These are phyloP conservation scores for Mellilla xanthometata DNA, from an alignment of 2,888 invertebrate genomes.

Conservation along the genomic window DNA sequence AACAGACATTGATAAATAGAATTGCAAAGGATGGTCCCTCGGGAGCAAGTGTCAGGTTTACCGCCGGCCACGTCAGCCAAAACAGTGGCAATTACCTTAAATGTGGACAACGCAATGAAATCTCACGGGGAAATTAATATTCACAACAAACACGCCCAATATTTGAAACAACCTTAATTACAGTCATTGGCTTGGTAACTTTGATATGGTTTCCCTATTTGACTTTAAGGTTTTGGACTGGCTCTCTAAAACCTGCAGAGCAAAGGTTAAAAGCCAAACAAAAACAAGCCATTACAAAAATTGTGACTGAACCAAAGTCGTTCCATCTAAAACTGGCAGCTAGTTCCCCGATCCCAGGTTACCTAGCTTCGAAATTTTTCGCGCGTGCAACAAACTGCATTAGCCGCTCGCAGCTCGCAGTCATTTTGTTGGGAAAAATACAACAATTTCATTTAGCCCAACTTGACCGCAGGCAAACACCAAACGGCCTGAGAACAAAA, in stretches of 20 bases:
- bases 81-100: conserved; percentile 81
- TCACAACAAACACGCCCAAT: conserved; percentile 75
- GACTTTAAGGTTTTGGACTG: background rate
- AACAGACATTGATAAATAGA: conserved; percentile 77
- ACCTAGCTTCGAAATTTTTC: conserved; percentile 25
- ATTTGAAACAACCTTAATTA: conserved; percentile 70
- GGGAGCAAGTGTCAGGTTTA: conserved; percentile 74
- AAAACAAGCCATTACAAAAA: conserved; percentile 22
- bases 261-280: conserved; percentile 3
- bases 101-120: conserved; percentile 77
- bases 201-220: background rate
- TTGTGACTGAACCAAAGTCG: conserved; percentile 14
- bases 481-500: conserved; percentile 64
- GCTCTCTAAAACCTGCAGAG: background rate
- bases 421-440: conserved; percentile 74
- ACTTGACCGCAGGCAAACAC: conserved; percentile 70
- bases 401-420: conserved; percentile 46
- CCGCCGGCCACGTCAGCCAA: conserved; percentile 73
- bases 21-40: conserved; percentile 72
- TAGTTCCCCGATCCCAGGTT: conserved; percentile 23
- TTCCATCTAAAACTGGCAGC: conserved; percentile 25
- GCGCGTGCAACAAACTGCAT: conserved; percentile 30
- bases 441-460: conserved; percentile 79
- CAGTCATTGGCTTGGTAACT: background rate
- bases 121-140: conserved; percentile 77